Percentiles rank a stretch among this genome's conserved stretches.
These are phyloP conservation scores for Drosophila villosipedis DNA, from an alignment of 2,888 invertebrate species.

Conservation along the genomic window DNA sequence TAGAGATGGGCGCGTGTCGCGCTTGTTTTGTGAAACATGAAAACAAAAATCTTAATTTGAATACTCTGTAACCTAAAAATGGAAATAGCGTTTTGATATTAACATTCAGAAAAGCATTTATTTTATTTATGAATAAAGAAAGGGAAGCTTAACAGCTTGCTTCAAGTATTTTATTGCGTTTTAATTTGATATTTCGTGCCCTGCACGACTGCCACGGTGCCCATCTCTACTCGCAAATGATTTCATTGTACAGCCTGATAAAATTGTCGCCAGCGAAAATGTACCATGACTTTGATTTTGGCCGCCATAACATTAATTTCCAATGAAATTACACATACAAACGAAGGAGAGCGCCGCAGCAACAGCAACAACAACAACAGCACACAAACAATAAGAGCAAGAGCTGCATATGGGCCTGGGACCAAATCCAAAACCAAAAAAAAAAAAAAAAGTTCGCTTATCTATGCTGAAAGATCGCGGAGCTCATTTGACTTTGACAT, in stretches of 20 bases:
- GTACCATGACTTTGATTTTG: slow-evolving; percentile 80
- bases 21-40: not conserved
- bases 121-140: not conserved
- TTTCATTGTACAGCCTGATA: slow-evolving; percentile 82
- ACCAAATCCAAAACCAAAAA: slow-evolving; percentile 25
- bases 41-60: not conserved
- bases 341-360: slow-evolving; percentile 27
- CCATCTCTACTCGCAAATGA: slow-evolving; percentile 51
- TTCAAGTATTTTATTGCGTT: not conserved
- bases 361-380: slow-evolving; percentile 18
- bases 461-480: slow-evolving; percentile 76
- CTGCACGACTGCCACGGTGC: slow-evolving; percentile 10
- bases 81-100: not conserved
- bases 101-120: not conserved
- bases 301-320: slow-evolving; percentile 81
- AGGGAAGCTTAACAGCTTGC: not conserved
- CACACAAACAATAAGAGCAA: slow-evolving; percentile 26
- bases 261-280: slow-evolving; percentile 83
- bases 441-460: slow-evolving; percentile 62
- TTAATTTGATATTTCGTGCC: not conserved
- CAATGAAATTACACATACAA: slow-evolving; percentile 72
- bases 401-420: slow-evolving; percentile 31
- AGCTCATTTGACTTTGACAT: slow-evolving; percentile 55
- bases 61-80: not conserved
- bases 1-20: slow-evolving; percentile 12